Evolutionary conservation across 1,140 invertebrate species (phyloP), one percentile per base, ranked within the genome.

Genomic region (Drosophila elegans): DNA sequence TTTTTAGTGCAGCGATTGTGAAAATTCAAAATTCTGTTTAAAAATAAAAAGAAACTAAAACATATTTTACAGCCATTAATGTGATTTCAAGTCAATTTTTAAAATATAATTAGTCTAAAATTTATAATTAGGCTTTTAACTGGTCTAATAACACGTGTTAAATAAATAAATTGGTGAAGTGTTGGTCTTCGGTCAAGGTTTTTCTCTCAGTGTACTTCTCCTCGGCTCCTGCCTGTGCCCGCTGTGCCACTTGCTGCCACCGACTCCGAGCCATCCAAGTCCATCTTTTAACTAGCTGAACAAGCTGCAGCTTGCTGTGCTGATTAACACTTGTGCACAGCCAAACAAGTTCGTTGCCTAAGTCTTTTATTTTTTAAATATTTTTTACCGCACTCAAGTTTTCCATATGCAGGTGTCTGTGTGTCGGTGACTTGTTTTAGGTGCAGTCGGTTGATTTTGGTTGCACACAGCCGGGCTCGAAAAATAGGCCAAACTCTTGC

Each of bases 331-430:
- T 85, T 80, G 66, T 72, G 66, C 42, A 74, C 41, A 68, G 54
- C 63, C 75, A 89, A 88, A 88, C 84, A 83, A 88, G 84, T 88
- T 88, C 84, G 84, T 88, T 88, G 84, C 80, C 73, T 88, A 88
- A 88, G 84, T 88, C 84, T 88, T 89, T 89, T 88, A 88, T 72
- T 72, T 72, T 68, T 66, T 13, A 66, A 68, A 84, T 84, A 84
- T 84, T 76, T 83, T 75, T 60, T 16, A 45, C 45, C 67, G 44
- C 66, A 55, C 53, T 74, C 38, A n/a, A 45, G 56, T 73, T 80
- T 80, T 74, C 54, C 57, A 80, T 67, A 51, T 76, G 45, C 63
- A 77, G 54, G 54, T 77, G 74, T 52, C 39, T 72, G 39, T 64
- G 61, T 69, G 38, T 69, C 66, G 39, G 49, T 46, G 67, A 71